Percentiles rank a stretch among this genome's conserved stretches.
Conservation (phyloP, 2,113 vertebrate genomes). For the Callipepla californica region DNA sequence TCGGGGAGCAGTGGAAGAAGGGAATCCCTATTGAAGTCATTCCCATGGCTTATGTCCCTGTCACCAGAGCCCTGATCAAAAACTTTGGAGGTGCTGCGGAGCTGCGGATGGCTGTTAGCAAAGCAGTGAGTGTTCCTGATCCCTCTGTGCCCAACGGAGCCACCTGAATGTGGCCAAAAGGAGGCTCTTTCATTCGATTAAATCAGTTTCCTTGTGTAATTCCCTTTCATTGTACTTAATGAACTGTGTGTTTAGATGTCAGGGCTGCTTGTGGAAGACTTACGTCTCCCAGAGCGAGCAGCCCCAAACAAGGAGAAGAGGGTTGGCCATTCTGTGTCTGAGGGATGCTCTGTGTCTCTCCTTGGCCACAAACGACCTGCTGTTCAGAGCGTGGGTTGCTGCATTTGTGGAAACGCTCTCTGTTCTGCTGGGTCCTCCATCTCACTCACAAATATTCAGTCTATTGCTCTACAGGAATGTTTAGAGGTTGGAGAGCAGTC, state of each 20-base stretch:
- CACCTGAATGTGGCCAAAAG: fast-evolving
- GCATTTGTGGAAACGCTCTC: neutral
- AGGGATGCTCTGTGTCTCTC: neutral
- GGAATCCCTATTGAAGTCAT: constrained; percentile 96
- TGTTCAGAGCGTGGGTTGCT: neutral
- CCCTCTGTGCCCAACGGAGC: neutral
- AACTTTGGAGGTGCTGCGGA: constrained; percentile 87
- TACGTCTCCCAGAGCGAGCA: neutral
- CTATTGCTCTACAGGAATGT: neutral
- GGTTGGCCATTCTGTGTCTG: neutral
- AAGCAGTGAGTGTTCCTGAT: constrained; percentile 86
- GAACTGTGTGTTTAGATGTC: neutral
- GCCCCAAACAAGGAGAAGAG: neutral
- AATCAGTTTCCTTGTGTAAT: neutral
- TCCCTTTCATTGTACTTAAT: neutral
- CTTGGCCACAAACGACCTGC: neutral
- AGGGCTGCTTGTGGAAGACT: neutral
- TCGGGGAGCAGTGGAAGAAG: constrained; percentile 96
- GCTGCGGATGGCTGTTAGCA: constrained; percentile 94
- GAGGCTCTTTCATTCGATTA: neutral
- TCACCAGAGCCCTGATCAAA: constrained; percentile 84
- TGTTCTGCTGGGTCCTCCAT: neutral
- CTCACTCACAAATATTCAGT: neutral
- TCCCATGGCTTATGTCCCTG: constrained; percentile 93
- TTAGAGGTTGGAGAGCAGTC: neutral